Conservation (phyloP, 2,888 invertebrate species). For the Meganola albula region DNA sequence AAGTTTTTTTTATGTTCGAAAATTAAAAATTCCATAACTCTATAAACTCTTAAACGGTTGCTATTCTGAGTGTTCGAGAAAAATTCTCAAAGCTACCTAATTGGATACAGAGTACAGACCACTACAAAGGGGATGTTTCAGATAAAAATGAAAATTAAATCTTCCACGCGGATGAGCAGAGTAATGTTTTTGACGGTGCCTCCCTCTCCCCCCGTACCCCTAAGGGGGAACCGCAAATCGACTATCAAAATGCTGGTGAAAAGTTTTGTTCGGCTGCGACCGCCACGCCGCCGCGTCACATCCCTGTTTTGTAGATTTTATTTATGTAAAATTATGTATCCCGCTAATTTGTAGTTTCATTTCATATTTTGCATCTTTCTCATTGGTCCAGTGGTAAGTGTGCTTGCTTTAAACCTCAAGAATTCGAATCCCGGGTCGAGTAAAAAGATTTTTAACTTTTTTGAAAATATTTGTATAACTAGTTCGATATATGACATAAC, state of each 20-base stretch:
- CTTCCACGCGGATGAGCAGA: slow-evolving; percentile 75
- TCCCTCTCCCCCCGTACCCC: slow-evolving; percentile 22
- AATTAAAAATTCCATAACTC: slow-evolving; percentile 76
- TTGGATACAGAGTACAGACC: slow-evolving; percentile 74
- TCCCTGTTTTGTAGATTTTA: slow-evolving; percentile 43
- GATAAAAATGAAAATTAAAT: slow-evolving; percentile 80
- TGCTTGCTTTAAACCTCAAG: too few species aligned
- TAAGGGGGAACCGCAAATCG: slow-evolving; percentile 65
- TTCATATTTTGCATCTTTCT: too few species aligned
- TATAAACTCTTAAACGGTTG: slow-evolving; percentile 41
- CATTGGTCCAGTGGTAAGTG: too few species aligned
- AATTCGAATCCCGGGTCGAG: too few species aligned
- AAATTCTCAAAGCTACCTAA: slow-evolving; percentile 73
- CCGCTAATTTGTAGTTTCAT: too few species aligned
- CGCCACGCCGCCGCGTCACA: slow-evolving; percentile 53
- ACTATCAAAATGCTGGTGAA: slow-evolving; percentile 74
- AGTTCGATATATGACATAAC: too few species aligned
- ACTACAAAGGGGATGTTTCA: slow-evolving; percentile 78
- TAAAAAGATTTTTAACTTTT: slow-evolving; percentile 2
- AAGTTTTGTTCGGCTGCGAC: slow-evolving; percentile 58
- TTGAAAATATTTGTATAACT: neutral
- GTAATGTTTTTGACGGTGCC: slow-evolving; percentile 77
- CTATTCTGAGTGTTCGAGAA: slow-evolving; percentile 55
- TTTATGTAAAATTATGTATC: slow-evolving; percentile 24
- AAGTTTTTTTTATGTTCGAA: too few species aligned